Conservation (phyloP, 2,888 invertebrate species). For the Metopia argyrocephala region DNA sequence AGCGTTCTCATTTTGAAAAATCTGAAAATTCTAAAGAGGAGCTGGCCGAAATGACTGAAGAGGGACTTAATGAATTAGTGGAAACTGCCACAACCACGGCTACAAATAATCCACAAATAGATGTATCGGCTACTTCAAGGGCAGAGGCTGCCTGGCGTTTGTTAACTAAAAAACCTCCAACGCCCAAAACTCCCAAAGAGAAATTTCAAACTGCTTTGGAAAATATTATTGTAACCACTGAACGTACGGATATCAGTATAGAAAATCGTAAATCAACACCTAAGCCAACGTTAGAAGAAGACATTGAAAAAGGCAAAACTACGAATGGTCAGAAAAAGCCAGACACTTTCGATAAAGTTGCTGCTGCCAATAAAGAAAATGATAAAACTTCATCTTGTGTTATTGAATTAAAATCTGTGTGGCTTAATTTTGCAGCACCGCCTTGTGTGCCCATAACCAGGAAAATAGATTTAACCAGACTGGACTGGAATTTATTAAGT, state of each 20-base stretch:
- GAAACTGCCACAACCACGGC: conserved; percentile 61
- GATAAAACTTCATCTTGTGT: conserved; percentile 90
- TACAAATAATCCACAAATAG: conserved; percentile 68
- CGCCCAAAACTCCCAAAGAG: conserved; percentile 82
- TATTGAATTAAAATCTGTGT: conserved; percentile 92
- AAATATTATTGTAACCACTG: conserved; percentile 71
- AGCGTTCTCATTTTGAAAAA: conserved; percentile 87
- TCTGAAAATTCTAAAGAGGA: conserved; percentile 82
- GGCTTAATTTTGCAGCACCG: conserved; percentile 99
- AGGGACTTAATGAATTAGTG: conserved; percentile 71
- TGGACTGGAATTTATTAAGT: conserved; percentile 97
- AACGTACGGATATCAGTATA: conserved; percentile 56
- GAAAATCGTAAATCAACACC: conserved; percentile 68
- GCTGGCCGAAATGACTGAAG: conserved; percentile 73
- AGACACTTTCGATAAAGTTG: conserved; percentile 75
- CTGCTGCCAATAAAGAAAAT: conserved; percentile 82
- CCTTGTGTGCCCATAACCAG: conserved; percentile 95
- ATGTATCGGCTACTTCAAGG: conserved; percentile 73
- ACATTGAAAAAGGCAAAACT: conserved; percentile 76
- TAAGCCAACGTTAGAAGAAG: conserved; percentile 74
- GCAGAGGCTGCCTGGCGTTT: conserved; percentile 78
- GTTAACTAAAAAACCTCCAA: conserved; percentile 80
- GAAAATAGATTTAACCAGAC: conserved; percentile 95
- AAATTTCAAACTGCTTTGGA: conserved; percentile 78
- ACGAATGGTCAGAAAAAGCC: conserved; percentile 66